Percentiles rank a stretch among this genome's conserved stretches.
phyloP scores from a whole-genome alignment of 2,113 vertebrate species.

The Rhegmatorhina hoffmannsi region DNA sequence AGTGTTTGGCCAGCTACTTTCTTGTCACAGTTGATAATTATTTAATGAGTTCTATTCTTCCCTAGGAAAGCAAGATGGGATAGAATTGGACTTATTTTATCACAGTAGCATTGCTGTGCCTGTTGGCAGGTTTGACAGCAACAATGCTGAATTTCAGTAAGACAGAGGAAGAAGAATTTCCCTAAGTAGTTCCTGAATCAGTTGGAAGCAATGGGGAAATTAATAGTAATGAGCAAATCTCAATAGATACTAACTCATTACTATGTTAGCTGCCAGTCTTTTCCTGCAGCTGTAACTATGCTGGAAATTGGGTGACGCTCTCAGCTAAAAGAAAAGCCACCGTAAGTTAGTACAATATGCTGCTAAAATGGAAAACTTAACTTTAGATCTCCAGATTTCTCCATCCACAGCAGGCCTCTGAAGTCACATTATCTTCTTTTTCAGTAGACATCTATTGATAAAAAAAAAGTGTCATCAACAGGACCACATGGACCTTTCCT shows the following conservation, averaged over 20 bases:
- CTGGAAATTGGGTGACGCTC: slow-evolving; percentile 29
- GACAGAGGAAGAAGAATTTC: slow-evolving; percentile 69
- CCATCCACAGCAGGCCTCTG: background rate
- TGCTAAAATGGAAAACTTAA: background rate
- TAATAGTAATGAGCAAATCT: slow-evolving; percentile 63
- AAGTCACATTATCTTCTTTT: background rate
- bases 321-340: slow-evolving; percentile 27
- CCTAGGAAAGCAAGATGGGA: slow-evolving; percentile 65
- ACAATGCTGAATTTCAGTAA: slow-evolving; percentile 50
- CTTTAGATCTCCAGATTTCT: background rate
- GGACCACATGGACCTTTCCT: background rate
- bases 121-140: slow-evolving; percentile 50
- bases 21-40: slow-evolving; percentile 67
- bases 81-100: slow-evolving; percentile 64
- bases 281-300: slow-evolving; percentile 41
- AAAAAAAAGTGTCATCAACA: background rate
- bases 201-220: background rate
- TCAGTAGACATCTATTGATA: background rate
- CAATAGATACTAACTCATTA: slow-evolving; percentile 46
- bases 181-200: slow-evolving; percentile 60
- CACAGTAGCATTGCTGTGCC: slow-evolving; percentile 6
- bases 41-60: slow-evolving; percentile 68
- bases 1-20: slow-evolving; percentile 67
- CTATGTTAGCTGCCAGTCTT: slow-evolving; percentile 38
- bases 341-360: background rate